A percentile compares a stretch with the other conserved stretches of the same genome.
Conservation (phyloP, 2,797 vertebrate genomes). For the Coluber constrictor region DNA sequence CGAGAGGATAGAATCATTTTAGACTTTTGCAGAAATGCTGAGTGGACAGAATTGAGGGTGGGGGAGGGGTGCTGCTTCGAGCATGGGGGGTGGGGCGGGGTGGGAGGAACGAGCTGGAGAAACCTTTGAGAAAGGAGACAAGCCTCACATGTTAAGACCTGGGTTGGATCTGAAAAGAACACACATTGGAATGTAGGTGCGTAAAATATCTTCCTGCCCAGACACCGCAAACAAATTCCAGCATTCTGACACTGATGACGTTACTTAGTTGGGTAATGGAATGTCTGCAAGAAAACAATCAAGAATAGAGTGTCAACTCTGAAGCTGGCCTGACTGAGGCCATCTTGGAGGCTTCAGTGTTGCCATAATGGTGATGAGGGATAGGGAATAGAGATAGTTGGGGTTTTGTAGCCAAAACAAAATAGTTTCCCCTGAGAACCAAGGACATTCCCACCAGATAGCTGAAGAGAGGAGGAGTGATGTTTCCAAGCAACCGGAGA, state of each 20-base stretch:
- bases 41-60: conserved; percentile 35
- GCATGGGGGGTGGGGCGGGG: neutral
- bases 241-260: neutral
- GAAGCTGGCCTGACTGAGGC: too few relatives aligned
- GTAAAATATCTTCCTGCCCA: neutral
- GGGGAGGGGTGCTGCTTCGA: conserved; percentile 9
- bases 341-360: too few relatives aligned
- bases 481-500: too few relatives aligned
- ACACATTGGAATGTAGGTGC: neutral
- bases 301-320: neutral
- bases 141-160: neutral
- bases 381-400: too few relatives aligned
- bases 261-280: neutral
- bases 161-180: neutral
- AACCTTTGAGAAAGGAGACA: neutral
- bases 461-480: too few relatives aligned
- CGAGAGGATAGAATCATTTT: conserved; percentile 54
- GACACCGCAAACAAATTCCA: neutral
- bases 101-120: conserved; percentile 13
- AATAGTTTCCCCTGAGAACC: too few relatives aligned
- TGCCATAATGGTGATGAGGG: too few relatives aligned
- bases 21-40: conserved; percentile 52
- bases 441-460: too few relatives aligned
- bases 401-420: too few relatives aligned
- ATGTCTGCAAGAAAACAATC: too few relatives aligned